A percentile compares a stretch with the other conserved stretches of the same genome.
Conservation (phyloP, 2,113 vertebrate species). For the Seriola aureovittata region DNA sequence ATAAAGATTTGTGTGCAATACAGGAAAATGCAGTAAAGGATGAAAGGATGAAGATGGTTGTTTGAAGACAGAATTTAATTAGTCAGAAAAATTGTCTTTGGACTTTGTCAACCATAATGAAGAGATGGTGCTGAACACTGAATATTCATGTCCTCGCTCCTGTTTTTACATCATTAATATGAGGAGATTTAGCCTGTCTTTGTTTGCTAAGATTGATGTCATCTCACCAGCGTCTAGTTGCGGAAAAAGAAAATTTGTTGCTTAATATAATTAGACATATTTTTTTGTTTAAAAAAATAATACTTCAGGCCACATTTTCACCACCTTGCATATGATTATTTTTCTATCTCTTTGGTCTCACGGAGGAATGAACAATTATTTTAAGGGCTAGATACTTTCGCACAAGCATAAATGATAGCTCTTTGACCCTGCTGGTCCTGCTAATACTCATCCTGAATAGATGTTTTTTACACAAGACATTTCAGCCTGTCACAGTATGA, state of each 20-base stretch:
- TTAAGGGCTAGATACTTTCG: neutral
- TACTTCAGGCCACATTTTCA: neutral
- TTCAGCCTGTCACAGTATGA: neutral
- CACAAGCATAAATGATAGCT: neutral
- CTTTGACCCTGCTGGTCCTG: neutral
- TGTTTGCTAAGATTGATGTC: neutral
- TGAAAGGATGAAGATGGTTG: neutral
- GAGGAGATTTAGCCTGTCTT: neutral
- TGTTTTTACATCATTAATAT: neutral
- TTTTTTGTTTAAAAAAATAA: neutral
- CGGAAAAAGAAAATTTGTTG: neutral
- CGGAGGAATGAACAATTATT: neutral
- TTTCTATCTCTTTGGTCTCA: neutral
- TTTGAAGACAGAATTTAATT: constrained; percentile 11
- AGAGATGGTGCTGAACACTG: neutral
- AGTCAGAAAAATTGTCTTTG: neutral
- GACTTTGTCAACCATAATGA: neutral
- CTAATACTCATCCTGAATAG: neutral
- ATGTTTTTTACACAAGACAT: neutral
- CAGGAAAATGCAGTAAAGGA: neutral
- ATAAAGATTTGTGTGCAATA: constrained; percentile 7
- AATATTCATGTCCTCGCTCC: neutral
- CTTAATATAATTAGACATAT: neutral
- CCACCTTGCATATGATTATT: neutral
- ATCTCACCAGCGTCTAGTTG: neutral